Evolutionary conservation across 2,113 vertebrate genomes (phyloP).

Genomic region (Chaetura pelagica): DNA sequence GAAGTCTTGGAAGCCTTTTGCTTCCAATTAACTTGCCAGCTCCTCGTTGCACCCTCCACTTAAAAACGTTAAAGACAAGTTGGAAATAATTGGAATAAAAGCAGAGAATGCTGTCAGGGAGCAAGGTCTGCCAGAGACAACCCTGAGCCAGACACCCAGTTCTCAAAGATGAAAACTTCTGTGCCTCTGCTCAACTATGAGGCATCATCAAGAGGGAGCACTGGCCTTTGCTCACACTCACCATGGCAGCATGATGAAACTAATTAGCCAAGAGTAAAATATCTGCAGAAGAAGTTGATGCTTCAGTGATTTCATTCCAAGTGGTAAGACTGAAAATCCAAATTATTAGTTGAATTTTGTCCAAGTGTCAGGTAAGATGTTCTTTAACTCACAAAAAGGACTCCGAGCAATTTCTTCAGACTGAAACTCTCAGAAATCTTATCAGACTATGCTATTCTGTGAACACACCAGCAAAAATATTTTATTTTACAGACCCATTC

Average conservation of each 20-base stretch:
- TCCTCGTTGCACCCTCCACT: neutral
- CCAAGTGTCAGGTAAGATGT: neutral
- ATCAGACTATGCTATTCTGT: neutral
- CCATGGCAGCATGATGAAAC: neutral
- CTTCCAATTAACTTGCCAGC: neutral
- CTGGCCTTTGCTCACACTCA: neutral
- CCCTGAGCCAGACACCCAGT: neutral
- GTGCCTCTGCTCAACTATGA: neutral
- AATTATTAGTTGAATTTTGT: neutral
- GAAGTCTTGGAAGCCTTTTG: neutral
- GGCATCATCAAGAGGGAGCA: neutral
- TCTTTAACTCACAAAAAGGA: neutral
- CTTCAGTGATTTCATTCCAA: neutral
- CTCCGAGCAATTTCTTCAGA: neutral
- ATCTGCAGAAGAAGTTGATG: neutral
- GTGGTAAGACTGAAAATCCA: neutral
- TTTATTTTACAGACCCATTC: neutral
- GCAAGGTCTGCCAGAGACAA: neutral
- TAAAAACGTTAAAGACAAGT: neutral
- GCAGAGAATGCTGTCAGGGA: neutral
- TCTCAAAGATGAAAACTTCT: neutral
- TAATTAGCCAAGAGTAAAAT: neutral
- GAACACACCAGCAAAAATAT: neutral
- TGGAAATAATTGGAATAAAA: neutral
- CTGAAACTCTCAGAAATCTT: neutral